Evolutionary conservation across 2,888 invertebrate genomes (phyloP), one percentile per base, ranked within the genome.

Genomic region (Scrobipalpa costella): DNA sequence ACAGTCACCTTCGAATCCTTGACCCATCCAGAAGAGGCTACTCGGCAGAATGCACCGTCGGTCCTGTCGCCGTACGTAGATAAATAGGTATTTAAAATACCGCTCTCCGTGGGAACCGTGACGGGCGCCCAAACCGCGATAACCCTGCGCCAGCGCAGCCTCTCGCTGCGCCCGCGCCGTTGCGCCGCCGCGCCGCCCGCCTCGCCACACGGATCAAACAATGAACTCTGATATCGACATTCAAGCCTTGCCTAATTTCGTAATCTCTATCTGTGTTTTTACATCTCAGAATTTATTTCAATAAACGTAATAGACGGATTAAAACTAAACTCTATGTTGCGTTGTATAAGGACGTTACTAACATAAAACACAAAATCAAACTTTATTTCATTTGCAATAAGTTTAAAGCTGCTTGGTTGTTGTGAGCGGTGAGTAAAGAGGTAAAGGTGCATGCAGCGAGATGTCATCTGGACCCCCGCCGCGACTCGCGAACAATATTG

Each of bases 1-100:
- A 84, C 89, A 86, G 85, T 90, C 88, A 83, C 88, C 85, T 79
- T 74, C 72, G 78, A 77, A 90, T 89, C 90, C 90, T 91, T 90
- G 90, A 91, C 90, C 90, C 89, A 90, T 90, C 90, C 88, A 86
- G 90, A 86, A 89, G 89, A 89, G 88, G 87, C 88, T 89, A 88
- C 88, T 88, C 84, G 76, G 74, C 84, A 82, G 83, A 87, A 86
- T 86, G 86, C 83, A 84, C 78, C 80, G 75, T 68, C 80, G 76
- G 84, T 88, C 86, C 90, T 90, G 90, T 90, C 90, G 81, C 89
- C 84, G 84, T 82, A 83, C 79, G 73, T 84, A 85, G 80, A 85
- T 85, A 87, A 85, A 86, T 90, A 90, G 88, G 90, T 88, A 91
- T 90, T 88, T 90, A 89, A 90, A 88, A 90, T 90, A 82, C 87